A percentile compares a stretch with the other conserved stretches of the same genome.
phyloP scores from a whole-genome alignment of 1,140 invertebrate genomes.

The Zaprionus gabonicus region DNA sequence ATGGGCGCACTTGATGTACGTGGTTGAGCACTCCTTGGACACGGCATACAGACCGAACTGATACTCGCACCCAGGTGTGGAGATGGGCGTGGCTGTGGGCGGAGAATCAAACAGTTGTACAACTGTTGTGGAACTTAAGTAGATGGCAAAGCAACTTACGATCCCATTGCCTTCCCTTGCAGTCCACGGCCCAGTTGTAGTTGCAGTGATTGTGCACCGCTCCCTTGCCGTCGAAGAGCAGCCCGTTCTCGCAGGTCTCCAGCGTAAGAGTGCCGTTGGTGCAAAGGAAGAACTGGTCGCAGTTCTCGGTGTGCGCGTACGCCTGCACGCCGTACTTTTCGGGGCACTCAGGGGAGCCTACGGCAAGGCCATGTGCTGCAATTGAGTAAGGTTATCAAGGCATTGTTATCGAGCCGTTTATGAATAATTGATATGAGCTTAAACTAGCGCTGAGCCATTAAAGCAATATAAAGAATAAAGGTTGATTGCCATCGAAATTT shows the following conservation, averaged over 20 bases:
- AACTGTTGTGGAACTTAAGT: conserved; percentile 1
- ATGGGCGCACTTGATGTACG: conserved; percentile 93
- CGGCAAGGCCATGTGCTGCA: conserved; percentile 69
- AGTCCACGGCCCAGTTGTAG: conserved; percentile 96
- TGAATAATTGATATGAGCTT: background rate
- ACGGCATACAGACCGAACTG: conserved; percentile 95
- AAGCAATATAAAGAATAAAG: too few species aligned
- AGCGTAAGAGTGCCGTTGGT: conserved; percentile 95
- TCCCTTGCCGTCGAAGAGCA: conserved; percentile 95
- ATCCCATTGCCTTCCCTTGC: conserved; percentile 92
- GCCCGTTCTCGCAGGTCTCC: conserved; percentile 95
- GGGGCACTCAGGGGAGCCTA: conserved; percentile 86
- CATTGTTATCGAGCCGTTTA: background rate
- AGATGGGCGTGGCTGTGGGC: conserved; percentile 89
- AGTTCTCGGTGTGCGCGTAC: conserved; percentile 93
- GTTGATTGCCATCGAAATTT: too few species aligned
- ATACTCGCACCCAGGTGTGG: conserved; percentile 92
- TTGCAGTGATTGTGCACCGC: conserved; percentile 96
- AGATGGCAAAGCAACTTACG: conserved; percentile 87
- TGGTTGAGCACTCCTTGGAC: conserved; percentile 91
- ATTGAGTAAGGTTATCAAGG: background rate
- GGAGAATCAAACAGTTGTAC: background rate
- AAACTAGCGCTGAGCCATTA: background rate
- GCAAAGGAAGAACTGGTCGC: conserved; percentile 95
- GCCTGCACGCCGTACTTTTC: conserved; percentile 90